Base-by-base conservation (phyloP, 2,113 vertebrate genomes). In the Pithys albifrons region DNA sequence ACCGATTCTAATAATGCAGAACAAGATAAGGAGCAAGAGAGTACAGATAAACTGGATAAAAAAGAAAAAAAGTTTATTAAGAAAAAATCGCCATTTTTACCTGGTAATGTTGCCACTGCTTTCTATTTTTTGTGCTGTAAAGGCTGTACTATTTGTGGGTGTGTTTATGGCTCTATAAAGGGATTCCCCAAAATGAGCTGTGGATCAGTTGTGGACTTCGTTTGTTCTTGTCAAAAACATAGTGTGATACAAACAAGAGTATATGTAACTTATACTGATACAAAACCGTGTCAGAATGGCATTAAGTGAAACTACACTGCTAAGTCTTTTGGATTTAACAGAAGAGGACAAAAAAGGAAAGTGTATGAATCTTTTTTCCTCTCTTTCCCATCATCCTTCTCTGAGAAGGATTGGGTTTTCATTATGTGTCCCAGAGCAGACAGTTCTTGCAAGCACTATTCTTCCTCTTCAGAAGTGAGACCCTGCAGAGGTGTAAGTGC, bases 41-140 rank as follows among this genome's bases (percentile, higher is more conserved):
- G 88, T 85, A 93, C 97, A 6, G 99, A 99, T 76, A 99, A 98
- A 97, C 41, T 94, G 7, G 92, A 96, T 23, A 98, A 98, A 82
- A 99, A 99, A 91, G 99, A 99, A 84, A 99, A 98, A 95, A 99
- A 98, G 91, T 98, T 98, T 89, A 96, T 99, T 80, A 99, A 99
- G 96, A 99, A 99, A 97, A 99, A 99, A 52, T 99, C 99, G 10
- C 98, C 99, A 0, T 99, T 99, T 95, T 98, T 99, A 95, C 99
- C 99, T 93, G 99, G 99, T 99, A 98, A 97, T 87, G 37, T 69
- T 85, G 17, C 51, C 9, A 35, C 27, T 73, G 35, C 37, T 93
- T 85, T 41, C 37, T 93, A 49, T 15, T 69, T 80, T 29, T 64
- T 87, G 22, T 85, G 31, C 48, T 67, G 9, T 86, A 71, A 64